phyloP scores from a whole-genome alignment of 2,888 invertebrate species.

The Pristionchus japonicus region DNA sequence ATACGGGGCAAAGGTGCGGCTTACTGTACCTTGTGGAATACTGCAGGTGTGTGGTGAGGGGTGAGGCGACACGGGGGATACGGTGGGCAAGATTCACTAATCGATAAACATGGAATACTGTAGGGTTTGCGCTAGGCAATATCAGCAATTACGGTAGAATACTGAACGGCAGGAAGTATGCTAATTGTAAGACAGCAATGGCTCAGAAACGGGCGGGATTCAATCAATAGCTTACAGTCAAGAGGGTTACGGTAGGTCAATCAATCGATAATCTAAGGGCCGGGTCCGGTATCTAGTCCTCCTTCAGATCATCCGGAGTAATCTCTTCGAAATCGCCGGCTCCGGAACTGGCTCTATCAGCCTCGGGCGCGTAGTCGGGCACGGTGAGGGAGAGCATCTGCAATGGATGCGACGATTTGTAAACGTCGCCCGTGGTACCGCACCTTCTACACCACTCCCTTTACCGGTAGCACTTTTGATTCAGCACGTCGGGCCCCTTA shows the following conservation, averaged over 20 bases:
- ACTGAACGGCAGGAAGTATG: background rate
- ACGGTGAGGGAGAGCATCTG: constrained; percentile 33
- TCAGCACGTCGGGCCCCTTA: too few relatives aligned
- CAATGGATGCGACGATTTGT: background rate
- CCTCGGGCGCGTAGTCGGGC: constrained; percentile 19
- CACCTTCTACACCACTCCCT: background rate
- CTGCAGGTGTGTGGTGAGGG: background rate
- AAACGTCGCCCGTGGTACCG: background rate
- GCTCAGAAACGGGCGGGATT: background rate
- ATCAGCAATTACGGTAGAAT: background rate
- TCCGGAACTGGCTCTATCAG: background rate
- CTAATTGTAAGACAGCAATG: background rate
- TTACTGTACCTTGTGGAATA: background rate
- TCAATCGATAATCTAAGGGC: background rate
- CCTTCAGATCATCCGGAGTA: constrained; percentile 31
- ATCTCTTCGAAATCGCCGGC: constrained; percentile 43
- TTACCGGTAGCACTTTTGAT: too few relatives aligned
- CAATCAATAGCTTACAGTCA: constrained; percentile 4
- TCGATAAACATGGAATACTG: constrained; percentile 23
- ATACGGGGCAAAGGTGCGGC: background rate
- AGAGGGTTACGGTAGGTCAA: background rate
- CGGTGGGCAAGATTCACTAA: constrained; percentile 40
- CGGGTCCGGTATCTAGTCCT: background rate
- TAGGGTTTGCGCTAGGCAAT: constrained; percentile 1
- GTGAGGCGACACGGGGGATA: background rate